Evolutionary conservation across 2,797 vertebrate species (phyloP).

Genomic region (Australoheros facetus): DNA sequence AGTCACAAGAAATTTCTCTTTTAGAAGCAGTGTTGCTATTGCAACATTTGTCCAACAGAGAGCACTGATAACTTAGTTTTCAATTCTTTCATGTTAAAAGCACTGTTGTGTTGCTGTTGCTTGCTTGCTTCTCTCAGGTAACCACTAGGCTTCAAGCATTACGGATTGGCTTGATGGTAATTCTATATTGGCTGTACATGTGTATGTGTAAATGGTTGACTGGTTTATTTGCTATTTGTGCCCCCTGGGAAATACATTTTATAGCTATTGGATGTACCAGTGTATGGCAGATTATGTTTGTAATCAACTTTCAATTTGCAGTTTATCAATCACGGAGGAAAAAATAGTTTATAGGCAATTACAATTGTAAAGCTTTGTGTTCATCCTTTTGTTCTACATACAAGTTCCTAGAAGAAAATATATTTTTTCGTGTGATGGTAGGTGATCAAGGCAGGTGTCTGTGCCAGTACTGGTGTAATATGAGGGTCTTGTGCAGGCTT

Average conservation of each 20-base stretch:
- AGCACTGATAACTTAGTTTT: background rate
- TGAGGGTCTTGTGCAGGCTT: background rate
- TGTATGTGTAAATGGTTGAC: background rate
- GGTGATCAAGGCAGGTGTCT: no score
- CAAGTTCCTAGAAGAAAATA: background rate
- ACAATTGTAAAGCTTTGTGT: no score
- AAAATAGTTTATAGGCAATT: no score
- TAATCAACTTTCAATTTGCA: background rate
- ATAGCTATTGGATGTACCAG: background rate
- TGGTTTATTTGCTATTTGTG: fast-evolving
- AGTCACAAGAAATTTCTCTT: background rate
- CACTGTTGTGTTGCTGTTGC: background rate
- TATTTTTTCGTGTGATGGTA: background rate
- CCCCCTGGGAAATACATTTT: background rate
- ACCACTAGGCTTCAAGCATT: background rate
- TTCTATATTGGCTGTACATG: background rate
- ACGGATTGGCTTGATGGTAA: background rate
- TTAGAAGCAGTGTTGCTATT: background rate
- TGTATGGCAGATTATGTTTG: background rate
- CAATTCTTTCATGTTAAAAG: background rate
- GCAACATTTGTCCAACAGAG: slow-evolving; percentile 6
- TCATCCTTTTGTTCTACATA: no score
- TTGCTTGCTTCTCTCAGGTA: background rate
- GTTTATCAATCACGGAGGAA: background rate
- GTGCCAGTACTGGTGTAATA: background rate